Evolutionary conservation across 2,113 vertebrate genomes (phyloP).

Genomic region (Pelecanus crispus): DNA sequence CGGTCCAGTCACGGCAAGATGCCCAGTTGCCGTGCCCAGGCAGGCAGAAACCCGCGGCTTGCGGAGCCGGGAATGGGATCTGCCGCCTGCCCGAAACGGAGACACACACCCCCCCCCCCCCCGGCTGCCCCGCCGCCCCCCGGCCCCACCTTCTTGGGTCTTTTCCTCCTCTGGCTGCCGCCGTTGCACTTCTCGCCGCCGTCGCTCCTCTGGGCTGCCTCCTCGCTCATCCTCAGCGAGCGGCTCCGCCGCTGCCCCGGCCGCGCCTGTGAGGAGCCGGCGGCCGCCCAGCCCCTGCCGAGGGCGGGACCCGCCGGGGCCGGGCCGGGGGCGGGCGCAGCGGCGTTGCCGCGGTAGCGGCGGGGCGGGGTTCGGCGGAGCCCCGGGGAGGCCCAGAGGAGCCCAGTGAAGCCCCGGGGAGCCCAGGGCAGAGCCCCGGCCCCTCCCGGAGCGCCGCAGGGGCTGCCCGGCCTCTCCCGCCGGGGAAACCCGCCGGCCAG

Average conservation of each 20-base stretch:
- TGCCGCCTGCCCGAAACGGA: no score
- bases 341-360: constrained; percentile 86
- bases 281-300: background rate
- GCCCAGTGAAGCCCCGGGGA: no score
- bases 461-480: background rate
- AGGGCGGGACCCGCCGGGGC: background rate
- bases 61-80: no score
- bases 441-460: background rate
- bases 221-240: constrained; percentile 72
- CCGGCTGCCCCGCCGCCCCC: background rate
- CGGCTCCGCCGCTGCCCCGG: background rate
- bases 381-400: background rate
- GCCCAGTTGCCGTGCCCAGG: no score
- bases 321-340: constrained; percentile 61
- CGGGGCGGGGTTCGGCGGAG: background rate
- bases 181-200: constrained; percentile 86
- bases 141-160: constrained; percentile 87
- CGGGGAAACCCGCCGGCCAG: no score
- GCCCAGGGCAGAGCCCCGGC: no score
- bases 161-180: constrained; percentile 81
- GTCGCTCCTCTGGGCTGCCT: constrained; percentile 86
- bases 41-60: no score
- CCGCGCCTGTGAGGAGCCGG: constrained; percentile 62
- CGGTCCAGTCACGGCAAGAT: no score
- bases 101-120: no score